phyloP scores from a whole-genome alignment of 2,797 vertebrate genomes.

The Jordanella pulchra region DNA sequence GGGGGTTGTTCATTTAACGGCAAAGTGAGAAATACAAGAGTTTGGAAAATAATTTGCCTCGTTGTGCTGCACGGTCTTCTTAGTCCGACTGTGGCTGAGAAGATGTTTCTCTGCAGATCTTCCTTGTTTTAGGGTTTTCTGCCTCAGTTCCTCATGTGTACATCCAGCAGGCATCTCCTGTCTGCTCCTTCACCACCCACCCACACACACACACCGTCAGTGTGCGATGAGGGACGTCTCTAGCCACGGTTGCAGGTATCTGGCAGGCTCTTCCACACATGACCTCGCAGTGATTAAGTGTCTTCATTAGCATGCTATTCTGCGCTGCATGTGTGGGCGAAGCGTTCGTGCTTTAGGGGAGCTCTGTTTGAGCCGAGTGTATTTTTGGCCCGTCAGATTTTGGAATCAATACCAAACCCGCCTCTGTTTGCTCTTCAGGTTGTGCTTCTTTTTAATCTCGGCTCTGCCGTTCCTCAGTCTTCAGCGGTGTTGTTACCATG shows the following conservation, averaged over 20 bases:
- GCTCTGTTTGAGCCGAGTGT: conserved; percentile 55
- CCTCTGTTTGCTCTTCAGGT: conserved; percentile 27
- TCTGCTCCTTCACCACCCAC: conserved; percentile 55
- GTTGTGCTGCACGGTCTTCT: not conserved
- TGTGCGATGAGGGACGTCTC: conserved; percentile 71
- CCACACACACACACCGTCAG: conserved; percentile 33
- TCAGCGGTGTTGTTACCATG: conserved; percentile 52
- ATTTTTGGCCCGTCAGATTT: conserved; percentile 46
- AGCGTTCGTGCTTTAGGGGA: conserved; percentile 62
- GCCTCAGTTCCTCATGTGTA: conserved; percentile 45
- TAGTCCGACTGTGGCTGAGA: not conserved
- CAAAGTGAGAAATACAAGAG: conserved; percentile 14
- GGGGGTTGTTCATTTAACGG: conserved; percentile 7
- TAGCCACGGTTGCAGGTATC: conserved; percentile 76
- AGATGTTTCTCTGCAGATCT: conserved; percentile 7
- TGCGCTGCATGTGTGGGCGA: conserved; percentile 55
- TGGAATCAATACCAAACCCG: conserved; percentile 40
- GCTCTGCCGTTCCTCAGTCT: conserved; percentile 34
- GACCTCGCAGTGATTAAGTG: conserved; percentile 81
- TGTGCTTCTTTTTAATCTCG: conserved; percentile 25
- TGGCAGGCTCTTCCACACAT: conserved; percentile 80
- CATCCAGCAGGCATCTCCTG: conserved; percentile 68
- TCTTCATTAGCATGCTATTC: conserved; percentile 76
- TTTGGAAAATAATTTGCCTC: not conserved
- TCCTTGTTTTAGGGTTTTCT: conserved; percentile 24